These are phyloP conservation scores for Mus spicilegus DNA, from an alignment of 2,113 vertebrate species.

Conservation along the genomic window DNA sequence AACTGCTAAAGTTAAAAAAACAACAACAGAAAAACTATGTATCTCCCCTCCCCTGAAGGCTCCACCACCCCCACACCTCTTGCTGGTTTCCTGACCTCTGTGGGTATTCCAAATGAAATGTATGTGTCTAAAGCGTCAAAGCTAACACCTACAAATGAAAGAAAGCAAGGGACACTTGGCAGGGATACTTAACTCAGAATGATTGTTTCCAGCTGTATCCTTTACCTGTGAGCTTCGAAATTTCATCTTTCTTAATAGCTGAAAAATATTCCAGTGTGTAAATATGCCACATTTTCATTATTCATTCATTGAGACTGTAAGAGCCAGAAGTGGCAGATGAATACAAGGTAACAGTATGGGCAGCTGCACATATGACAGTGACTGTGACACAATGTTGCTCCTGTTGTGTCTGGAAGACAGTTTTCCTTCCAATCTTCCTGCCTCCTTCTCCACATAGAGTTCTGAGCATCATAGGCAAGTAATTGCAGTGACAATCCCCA, in stretches of 20 bases:
- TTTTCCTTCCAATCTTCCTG: not conserved
- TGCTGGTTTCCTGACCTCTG: not conserved
- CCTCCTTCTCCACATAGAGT: not conserved
- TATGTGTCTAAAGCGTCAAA: not conserved
- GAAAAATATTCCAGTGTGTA: not conserved
- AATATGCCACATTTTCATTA: no score
- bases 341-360: not conserved
- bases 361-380: not conserved
- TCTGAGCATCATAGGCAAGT: not conserved
- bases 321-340: not conserved
- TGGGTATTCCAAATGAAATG: not conserved
- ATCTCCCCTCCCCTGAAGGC: no score
- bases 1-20: constrained; percentile 23
- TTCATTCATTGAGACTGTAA: not conserved
- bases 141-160: not conserved
- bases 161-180: not conserved
- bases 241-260: not conserved
- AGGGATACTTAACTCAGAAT: not conserved
- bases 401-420: not conserved
- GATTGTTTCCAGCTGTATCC: not conserved
- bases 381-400: not conserved
- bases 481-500: not conserved
- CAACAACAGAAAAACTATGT: not conserved
- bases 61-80: not conserved
- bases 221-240: not conserved